Base-by-base conservation (phyloP, 2,113 vertebrate genomes). In the Otocyon megalotis region DNA sequence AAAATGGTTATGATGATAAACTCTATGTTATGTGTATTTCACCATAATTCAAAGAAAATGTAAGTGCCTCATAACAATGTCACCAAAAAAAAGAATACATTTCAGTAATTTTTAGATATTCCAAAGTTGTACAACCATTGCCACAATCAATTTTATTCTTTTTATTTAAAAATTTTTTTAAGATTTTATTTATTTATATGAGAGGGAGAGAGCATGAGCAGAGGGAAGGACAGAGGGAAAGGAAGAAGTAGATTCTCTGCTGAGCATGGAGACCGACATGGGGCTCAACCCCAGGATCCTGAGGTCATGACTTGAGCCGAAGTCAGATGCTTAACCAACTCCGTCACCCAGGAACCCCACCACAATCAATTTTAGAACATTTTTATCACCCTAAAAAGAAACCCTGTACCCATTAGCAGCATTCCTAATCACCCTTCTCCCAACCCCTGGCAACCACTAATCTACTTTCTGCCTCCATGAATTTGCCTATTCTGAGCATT, bases 71-170 rank as follows among this genome's bases (percentile, higher is more conserved):
- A 11, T 86, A 80, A 92, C 8, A 28, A 22, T 16, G 48, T 92
- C 63, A 81, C 63, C 74, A n/a, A 43, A 86, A 76, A 72, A 43
- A 69, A 80, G 43, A 80, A 14, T 54, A 92, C 11, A 28, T 8
- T 62, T 81, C 83, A 43, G 1, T 95, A 30, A 8, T 63, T 87
- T 80, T 87, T 80, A 87, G 54, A n/a, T 92, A 85, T 32, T 95
- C 19, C 65, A 63, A 80, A 95, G 63, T 54, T 85, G 14, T 72
- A 2, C 62, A 87, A 11, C 32, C 74, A 62, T 79, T 69, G 53
- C 50, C 71, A 69, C 17, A 71, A 63, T 63, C 62, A 26, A 63
- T 28, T 28, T 63, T 63, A 28, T 63, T 26, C 60, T 63, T 63
- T 63, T 63, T 63, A 63, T 63, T 63, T 63, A 63, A 63, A 28